Percentiles rank a stretch among this genome's conserved stretches.
Conservation (phyloP, 2,113 vertebrate genomes). For the Arvicanthis niloticus region DNA sequence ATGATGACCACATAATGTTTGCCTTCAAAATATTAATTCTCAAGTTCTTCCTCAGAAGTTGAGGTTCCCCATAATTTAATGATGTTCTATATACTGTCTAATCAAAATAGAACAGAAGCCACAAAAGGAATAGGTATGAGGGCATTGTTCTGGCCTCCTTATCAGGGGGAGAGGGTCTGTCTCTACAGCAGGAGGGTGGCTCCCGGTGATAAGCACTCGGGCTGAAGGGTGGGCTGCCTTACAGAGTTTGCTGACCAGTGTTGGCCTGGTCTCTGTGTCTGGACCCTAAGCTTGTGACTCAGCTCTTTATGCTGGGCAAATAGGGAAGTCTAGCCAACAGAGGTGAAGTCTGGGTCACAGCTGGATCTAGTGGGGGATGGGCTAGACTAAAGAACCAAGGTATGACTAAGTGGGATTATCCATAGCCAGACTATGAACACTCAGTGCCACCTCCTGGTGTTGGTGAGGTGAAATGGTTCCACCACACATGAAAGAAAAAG, state of each 20-base stretch:
- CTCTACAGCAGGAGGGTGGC: not conserved
- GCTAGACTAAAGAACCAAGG: not conserved
- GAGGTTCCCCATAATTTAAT: not conserved
- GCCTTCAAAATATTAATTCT: conserved; percentile 44
- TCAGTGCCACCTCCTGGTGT: not conserved
- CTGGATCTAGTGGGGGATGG: not conserved
- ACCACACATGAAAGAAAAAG: not conserved
- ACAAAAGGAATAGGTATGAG: not conserved
- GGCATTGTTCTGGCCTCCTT: not conserved
- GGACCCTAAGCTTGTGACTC: not conserved
- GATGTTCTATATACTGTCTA: not conserved
- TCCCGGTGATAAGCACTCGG: accelerated
- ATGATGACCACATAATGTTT: not conserved
- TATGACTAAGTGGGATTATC: not conserved
- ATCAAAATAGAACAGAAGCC: not conserved
- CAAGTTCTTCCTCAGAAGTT: conserved; percentile 7
- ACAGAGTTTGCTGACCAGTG: no score
- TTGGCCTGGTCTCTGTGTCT: not conserved
- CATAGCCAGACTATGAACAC: not conserved
- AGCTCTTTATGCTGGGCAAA: not conserved
- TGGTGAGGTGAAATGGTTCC: not conserved
- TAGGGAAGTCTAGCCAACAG: not conserved
- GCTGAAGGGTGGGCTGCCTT: not conserved
- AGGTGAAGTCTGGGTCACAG: not conserved
- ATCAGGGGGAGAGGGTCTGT: not conserved